Conservation (phyloP, 1,140 invertebrate species). For the Ips typographus region DNA sequence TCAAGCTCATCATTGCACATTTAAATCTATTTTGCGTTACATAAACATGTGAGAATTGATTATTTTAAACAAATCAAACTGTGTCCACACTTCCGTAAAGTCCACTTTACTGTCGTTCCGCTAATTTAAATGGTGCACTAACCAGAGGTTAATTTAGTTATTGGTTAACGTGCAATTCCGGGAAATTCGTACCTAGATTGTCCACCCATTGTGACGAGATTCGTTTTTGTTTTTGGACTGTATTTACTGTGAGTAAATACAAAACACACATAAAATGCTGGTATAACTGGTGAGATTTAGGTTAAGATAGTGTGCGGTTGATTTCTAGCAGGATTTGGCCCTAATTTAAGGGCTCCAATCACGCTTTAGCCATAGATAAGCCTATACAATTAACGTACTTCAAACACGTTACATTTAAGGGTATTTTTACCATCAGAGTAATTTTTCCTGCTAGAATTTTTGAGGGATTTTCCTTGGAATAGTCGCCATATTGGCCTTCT, state of each 20-base stretch:
- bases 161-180: neutral
- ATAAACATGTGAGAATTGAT: too few species aligned
- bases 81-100: too few species aligned
- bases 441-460: too few species aligned
- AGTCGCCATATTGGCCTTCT: too few species aligned
- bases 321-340: constrained; percentile 15
- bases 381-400: constrained; percentile 8
- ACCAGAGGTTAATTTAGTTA: neutral
- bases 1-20: too few species aligned
- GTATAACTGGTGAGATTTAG: constrained; percentile 4
- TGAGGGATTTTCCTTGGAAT: too few species aligned
- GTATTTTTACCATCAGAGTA: neutral
- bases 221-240: neutral
- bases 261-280: too few species aligned
- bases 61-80: too few species aligned
- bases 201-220: neutral
- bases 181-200: neutral
- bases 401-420: constrained; percentile 5
- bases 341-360: constrained; percentile 19
- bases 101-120: neutral
- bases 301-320: constrained; percentile 10
- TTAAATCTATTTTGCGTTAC: too few species aligned
- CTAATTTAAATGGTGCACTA: neutral
- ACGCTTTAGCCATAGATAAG: constrained; percentile 3
- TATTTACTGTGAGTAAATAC: too few species aligned